Conservation (phyloP, 2,797 vertebrate species). For the Bradypodion ventrale region DNA sequence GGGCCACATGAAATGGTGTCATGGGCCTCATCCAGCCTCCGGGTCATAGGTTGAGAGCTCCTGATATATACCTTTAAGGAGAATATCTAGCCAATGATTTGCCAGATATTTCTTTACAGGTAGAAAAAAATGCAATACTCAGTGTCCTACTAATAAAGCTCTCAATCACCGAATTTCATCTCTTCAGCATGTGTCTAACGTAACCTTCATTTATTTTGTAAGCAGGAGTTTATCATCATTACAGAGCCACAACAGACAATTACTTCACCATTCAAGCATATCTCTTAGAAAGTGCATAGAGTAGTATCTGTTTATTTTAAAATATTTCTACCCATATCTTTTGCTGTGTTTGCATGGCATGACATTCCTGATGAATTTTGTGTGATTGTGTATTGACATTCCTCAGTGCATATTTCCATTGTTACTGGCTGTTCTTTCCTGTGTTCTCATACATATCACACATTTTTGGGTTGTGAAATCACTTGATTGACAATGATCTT, state of each 20-base stretch:
- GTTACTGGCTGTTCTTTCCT: conserved; percentile 9
- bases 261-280: conserved; percentile 4
- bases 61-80: background rate
- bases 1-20: too few relatives aligned
- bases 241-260: background rate
- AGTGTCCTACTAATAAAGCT: background rate
- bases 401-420: conserved; percentile 13
- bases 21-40: too few relatives aligned
- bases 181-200: background rate
- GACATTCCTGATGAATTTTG: conserved; percentile 28
- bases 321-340: conserved; percentile 17
- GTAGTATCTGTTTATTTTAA: conserved; percentile 46
- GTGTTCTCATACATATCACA: conserved; percentile 9
- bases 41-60: too few relatives aligned
- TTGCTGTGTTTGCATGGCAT: conserved; percentile 6
- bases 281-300: background rate
- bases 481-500: background rate
- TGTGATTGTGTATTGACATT: conserved; percentile 17
- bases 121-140: background rate
- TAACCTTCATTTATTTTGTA: conserved; percentile 8
- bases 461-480: conserved; percentile 11
- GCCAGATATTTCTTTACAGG: background rate
- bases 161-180: background rate
- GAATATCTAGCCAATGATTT: background rate
- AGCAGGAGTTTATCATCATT: conserved; percentile 1